These are phyloP conservation scores for Ceratosolen solmsi DNA, from an alignment of 1,140 invertebrate genomes.

Conservation along the genomic window DNA sequence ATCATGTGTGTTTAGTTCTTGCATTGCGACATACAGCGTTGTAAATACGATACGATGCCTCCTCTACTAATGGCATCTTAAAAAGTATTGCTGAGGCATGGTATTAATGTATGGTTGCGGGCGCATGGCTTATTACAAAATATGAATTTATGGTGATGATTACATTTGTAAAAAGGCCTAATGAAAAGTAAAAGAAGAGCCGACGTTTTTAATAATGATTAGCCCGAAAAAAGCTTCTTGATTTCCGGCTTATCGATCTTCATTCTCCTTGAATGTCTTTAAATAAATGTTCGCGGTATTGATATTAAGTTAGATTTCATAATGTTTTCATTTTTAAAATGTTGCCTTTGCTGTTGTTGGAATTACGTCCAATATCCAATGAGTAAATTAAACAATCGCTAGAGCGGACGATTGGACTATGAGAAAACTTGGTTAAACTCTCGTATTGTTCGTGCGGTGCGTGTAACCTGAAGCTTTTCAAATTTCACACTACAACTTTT, in stretches of 20 bases:
- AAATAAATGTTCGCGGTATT: neutral
- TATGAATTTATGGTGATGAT: neutral
- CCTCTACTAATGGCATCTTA: neutral
- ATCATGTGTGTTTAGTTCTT: constrained; percentile 10
- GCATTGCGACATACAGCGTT: neutral
- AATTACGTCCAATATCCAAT: neutral
- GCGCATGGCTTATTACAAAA: neutral
- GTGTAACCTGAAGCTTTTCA: neutral
- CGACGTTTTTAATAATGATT: neutral
- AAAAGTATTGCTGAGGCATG: neutral
- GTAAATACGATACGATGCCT: neutral
- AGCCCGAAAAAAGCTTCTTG: neutral
- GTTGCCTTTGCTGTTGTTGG: neutral
- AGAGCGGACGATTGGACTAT: neutral
- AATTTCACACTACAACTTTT: neutral
- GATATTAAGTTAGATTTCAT: neutral
- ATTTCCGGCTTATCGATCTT: neutral
- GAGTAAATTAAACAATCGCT: neutral
- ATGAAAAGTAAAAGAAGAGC: neutral
- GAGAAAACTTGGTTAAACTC: neutral
- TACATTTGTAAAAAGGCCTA: neutral
- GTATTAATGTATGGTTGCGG: neutral
- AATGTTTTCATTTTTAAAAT: neutral
- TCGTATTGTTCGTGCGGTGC: neutral
- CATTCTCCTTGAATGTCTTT: neutral